Evolutionary conservation across 2,113 vertebrate species (phyloP).

Genomic region (Rhinogobius similis): DNA sequence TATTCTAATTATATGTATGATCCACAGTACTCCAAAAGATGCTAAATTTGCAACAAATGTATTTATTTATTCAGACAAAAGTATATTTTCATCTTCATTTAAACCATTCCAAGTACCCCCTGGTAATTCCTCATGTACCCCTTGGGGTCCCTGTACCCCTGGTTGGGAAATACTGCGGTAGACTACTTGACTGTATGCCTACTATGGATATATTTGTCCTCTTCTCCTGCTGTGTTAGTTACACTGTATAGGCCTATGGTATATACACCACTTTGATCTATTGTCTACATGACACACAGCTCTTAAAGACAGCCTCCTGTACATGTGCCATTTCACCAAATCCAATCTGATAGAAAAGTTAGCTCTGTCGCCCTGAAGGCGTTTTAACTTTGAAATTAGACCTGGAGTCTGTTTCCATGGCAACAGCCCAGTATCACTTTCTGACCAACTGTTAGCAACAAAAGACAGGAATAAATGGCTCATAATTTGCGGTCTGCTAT

Average conservation of each 20-base stretch:
- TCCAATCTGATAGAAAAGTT: constrained; percentile 1
- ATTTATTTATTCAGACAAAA: too few relatives aligned
- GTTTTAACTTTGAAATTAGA: constrained; percentile 12
- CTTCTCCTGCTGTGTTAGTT: not conserved
- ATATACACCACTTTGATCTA: not conserved
- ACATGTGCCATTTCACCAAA: not conserved
- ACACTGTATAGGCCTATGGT: not conserved
- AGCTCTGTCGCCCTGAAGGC: not conserved
- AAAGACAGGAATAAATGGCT: constrained; percentile 12
- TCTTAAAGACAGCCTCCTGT: not conserved
- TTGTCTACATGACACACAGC: not conserved
- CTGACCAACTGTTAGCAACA: constrained; percentile 10
- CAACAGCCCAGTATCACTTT: constrained; percentile 7
- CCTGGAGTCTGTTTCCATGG: constrained; percentile 10
- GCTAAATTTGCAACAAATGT: too few relatives aligned
- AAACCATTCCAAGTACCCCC: too few relatives aligned
- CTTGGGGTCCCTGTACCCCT: too few relatives aligned
- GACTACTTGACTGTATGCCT: too few relatives aligned
- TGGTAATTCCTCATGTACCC: too few relatives aligned
- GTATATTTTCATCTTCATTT: too few relatives aligned
- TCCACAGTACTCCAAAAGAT: too few relatives aligned
- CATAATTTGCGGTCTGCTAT: constrained; percentile 12
- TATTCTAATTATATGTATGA: too few relatives aligned
- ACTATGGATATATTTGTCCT: not conserved
- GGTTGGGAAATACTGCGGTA: too few relatives aligned